A percentile compares a stretch with the other conserved stretches of the same genome.
Conservation (phyloP, 2,888 invertebrate genomes). For the Drosophila gaucha region DNA sequence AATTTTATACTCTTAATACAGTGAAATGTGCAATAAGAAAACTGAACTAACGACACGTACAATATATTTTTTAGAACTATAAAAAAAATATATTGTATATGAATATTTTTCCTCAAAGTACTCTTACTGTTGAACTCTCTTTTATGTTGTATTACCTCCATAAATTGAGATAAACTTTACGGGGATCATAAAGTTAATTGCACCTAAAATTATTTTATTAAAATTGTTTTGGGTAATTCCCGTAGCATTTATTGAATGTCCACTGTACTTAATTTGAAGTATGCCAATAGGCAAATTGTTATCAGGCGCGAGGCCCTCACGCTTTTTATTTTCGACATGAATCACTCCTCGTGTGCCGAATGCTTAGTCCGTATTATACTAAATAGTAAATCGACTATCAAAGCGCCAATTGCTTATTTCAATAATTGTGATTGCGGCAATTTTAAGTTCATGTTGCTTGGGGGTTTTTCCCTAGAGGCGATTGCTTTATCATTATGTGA, state of each 20-base stretch:
- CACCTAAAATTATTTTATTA: background rate
- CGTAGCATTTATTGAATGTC: background rate
- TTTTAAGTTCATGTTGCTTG: background rate
- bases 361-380: slow-evolving; percentile 12
- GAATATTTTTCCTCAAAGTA: too few relatives aligned
- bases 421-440: slow-evolving; percentile 34
- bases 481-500: slow-evolving; percentile 40
- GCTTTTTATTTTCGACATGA: slow-evolving; percentile 22
- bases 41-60: too few relatives aligned
- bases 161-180: background rate
- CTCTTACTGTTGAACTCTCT: too few relatives aligned
- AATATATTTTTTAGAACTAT: too few relatives aligned
- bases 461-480: slow-evolving; percentile 17
- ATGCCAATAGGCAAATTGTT: slow-evolving; percentile 19
- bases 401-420: slow-evolving; percentile 26
- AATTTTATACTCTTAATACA: too few relatives aligned
- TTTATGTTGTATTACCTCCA: too few relatives aligned
- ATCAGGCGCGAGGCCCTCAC: slow-evolving; percentile 33
- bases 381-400: slow-evolving; percentile 34
- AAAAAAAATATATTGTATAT: too few relatives aligned
- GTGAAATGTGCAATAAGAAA: too few relatives aligned
- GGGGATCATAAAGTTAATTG: too few relatives aligned
- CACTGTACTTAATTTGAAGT: slow-evolving; percentile 37
- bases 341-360: slow-evolving; percentile 29
- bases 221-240: background rate